Conservation (phyloP, 30 jellyfish, hydroid and myxozoan species). For the Clytia hemisphaerica region DNA sequence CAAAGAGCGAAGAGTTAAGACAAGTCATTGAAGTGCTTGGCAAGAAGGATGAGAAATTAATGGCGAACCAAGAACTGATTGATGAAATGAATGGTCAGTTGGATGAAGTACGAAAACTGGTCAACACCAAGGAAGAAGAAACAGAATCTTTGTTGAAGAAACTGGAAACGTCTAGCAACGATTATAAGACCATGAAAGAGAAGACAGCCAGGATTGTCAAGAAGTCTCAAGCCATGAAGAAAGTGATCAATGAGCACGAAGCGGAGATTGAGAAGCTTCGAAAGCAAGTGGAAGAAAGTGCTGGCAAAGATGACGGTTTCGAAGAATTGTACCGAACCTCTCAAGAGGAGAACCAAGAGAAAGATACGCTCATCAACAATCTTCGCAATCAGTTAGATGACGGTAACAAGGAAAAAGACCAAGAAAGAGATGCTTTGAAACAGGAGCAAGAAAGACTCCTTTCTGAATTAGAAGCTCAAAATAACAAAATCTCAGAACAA, state of each 20-base stretch:
- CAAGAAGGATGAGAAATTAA: background rate
- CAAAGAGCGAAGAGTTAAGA: constrained; percentile 16
- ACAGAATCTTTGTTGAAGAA: too few relatives aligned
- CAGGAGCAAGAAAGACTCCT: too few relatives aligned
- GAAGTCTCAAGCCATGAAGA: constrained; percentile 60
- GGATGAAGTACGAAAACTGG: background rate
- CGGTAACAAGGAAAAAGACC: too few relatives aligned
- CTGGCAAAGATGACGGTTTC: background rate
- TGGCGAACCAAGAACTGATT: background rate
- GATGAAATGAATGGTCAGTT: background rate
- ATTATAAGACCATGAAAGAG: constrained; percentile 38
- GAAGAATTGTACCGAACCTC: too few relatives aligned
- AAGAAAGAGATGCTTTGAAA: too few relatives aligned
- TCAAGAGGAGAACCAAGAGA: too few relatives aligned
- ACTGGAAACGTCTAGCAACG: background rate
- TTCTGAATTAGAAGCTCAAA: too few relatives aligned
- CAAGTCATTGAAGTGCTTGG: constrained; percentile 12
- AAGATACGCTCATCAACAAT: too few relatives aligned
- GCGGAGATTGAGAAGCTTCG: constrained; percentile 7
- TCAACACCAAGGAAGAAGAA: constrained; percentile 11
- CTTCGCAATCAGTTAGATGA: too few relatives aligned
- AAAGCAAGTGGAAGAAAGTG: background rate
- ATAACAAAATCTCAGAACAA: too few relatives aligned
- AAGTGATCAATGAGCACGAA: constrained; percentile 44
- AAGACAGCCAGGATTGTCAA: constrained; percentile 67